Evolutionary conservation across 2,797 vertebrate species (phyloP).

Genomic region (Acanthopagrus latus): DNA sequence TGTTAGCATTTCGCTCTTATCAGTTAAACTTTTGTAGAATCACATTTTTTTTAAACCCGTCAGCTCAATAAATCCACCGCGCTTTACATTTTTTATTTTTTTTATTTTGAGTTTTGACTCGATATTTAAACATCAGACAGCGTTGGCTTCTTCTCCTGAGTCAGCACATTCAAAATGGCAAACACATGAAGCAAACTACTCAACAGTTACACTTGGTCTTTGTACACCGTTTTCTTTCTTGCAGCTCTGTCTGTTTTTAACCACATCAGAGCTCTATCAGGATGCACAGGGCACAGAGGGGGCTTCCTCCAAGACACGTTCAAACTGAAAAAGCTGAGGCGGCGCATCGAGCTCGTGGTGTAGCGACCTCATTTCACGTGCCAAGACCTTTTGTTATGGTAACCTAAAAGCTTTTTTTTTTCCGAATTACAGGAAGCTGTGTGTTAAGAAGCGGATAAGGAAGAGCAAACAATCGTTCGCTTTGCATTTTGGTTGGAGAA

Average conservation of each 20-base stretch:
- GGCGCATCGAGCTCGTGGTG: neutral
- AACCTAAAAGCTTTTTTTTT: neutral
- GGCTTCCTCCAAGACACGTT: neutral
- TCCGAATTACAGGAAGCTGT: conserved; percentile 21
- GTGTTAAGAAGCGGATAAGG: neutral
- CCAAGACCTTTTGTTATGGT: neutral
- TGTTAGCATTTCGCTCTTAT: too few relatives aligned
- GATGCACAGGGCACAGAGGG: neutral
- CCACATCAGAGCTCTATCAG: conserved; percentile 47
- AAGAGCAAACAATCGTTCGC: neutral
- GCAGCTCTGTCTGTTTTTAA: neutral
- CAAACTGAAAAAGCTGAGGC: neutral
- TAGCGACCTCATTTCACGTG: conserved; percentile 42
- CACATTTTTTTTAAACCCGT: neutral
- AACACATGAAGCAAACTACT: neutral
- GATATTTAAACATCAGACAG: neutral
- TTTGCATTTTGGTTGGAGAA: neutral
- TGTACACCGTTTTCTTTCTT: neutral
- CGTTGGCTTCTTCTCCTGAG: neutral
- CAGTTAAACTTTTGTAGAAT: neutral
- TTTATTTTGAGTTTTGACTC: neutral
- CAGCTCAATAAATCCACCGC: neutral
- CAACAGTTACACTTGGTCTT: neutral
- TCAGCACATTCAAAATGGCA: neutral
- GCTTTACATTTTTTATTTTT: too few relatives aligned